Base-by-base conservation (phyloP, 2,888 invertebrate genomes). In the Eupithecia pulchellata region DNA sequence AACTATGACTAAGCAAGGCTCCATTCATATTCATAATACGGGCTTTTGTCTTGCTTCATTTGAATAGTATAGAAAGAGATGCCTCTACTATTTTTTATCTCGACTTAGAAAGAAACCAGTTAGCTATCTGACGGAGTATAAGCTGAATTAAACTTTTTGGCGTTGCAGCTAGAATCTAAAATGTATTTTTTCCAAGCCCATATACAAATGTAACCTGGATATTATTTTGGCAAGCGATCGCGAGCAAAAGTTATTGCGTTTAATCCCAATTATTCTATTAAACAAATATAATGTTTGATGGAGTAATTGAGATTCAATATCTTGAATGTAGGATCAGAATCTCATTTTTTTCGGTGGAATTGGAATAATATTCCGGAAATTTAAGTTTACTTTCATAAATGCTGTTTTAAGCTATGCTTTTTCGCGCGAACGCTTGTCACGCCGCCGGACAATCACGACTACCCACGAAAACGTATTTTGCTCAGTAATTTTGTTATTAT, bases 401-500 rank as follows among this genome's bases (percentile, higher is more conserved):
- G 11, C 9, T 20, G 4, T 20, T 47, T 8, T 39, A 4, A 17
- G 39, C 34, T 3, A 39, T 8, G n/a, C 42, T n/a, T 42, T 47
- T 20, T 42, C n/a, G 42, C n/a, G 20, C 42, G 42, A 47, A 3
- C 47, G 52, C 52, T 52, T 52, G 25, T n/a, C 11, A n/a, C 6
- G 20, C n/a, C 29, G 29, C 30, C 8, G 13, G n/a, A n/a, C n/a
- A n/a, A n/a, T n/a, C n/a, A n/a, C 32, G 30, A 60, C n/a, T 29
- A 60, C 17, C 32, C 58, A 32, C 32, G 47, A 64, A 52, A 65
- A 71, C 60, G 52, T 39, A 47, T 63, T 75, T 75, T 76, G 81
- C 77, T 77, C 80, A 81, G 78, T 82, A 81, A 77, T 82, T 86
- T 78, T 84, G 76, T 82, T 87, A 79, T 84, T 83, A 78, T 75